These are phyloP conservation scores for Pipa parva DNA, from an alignment of 2,113 vertebrate genomes.

Conservation along the genomic window DNA sequence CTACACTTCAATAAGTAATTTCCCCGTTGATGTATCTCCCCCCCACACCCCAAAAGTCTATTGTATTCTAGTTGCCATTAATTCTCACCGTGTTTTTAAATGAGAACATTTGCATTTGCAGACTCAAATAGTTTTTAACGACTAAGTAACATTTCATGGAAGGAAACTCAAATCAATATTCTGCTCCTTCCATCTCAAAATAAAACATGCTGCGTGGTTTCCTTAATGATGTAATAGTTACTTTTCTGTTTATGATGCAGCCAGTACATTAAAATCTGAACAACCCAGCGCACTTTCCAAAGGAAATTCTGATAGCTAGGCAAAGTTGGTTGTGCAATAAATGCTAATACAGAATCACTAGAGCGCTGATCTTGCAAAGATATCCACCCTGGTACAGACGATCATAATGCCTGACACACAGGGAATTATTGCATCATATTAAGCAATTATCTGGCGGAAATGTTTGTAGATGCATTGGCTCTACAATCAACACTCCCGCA, in stretches of 20 bases:
- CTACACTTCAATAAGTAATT: no score
- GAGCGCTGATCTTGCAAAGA: slow-evolving; percentile 35
- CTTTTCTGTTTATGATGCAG: slow-evolving; percentile 9
- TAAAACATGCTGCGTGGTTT: no score
- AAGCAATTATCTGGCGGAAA: slow-evolving; percentile 9
- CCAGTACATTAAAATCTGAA: slow-evolving; percentile 9
- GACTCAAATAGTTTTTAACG: neutral
- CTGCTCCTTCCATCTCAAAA: neutral
- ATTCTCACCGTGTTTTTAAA: no score
- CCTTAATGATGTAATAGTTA: slow-evolving; percentile 8
- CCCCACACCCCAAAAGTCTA: no score
- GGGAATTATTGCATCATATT: slow-evolving; percentile 21
- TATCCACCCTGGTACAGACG: slow-evolving; percentile 19
- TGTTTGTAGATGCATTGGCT: neutral
- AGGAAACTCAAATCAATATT: slow-evolving; percentile 17
- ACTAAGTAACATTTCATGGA: slow-evolving; percentile 9
- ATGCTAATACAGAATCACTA: slow-evolving; percentile 41
- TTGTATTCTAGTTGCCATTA: no score
- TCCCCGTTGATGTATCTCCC: no score
- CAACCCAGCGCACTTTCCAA: slow-evolving; percentile 1
- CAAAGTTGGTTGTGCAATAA: slow-evolving; percentile 24
- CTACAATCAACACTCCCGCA: neutral
- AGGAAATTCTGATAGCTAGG: neutral
- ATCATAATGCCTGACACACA: neutral
- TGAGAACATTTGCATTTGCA: no score